These are phyloP conservation scores for Aphrocallistes beatrix DNA, from an alignment of 37 sponge, comb jelly and placozoan genomes.

Conservation along the genomic window DNA sequence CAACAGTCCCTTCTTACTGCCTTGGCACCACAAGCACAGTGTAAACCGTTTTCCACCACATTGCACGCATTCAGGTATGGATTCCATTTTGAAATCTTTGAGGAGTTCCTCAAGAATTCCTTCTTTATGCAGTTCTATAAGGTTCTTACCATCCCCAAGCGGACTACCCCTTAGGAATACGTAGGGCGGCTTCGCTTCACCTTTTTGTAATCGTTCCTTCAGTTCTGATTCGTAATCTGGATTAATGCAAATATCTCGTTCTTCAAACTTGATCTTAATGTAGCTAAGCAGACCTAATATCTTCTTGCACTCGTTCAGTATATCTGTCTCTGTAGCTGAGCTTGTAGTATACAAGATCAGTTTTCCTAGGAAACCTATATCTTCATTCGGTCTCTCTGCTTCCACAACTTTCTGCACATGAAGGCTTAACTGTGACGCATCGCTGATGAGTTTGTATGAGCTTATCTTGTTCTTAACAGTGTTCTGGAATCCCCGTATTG, in stretches of 20 bases:
- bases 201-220: slow-evolving; percentile 33
- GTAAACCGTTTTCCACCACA: slow-evolving; percentile 47
- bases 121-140: not conserved
- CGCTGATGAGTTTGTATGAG: not conserved
- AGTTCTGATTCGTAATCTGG: slow-evolving; percentile 52
- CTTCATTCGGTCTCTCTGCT: slow-evolving; percentile 31
- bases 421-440: not conserved
- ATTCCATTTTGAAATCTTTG: not conserved
- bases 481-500: slow-evolving; percentile 4
- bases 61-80: slow-evolving; percentile 23
- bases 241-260: slow-evolving; percentile 51
- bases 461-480: not conserved
- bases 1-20: slow-evolving; percentile 51
- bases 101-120: not conserved
- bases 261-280: slow-evolving; percentile 23
- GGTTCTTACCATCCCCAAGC: not conserved
- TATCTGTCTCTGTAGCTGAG: slow-evolving; percentile 27
- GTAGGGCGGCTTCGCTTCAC: not conserved
- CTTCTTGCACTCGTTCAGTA: slow-evolving; percentile 25
- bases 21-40: slow-evolving; percentile 56
- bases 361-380: slow-evolving; percentile 32
- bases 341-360: slow-evolving; percentile 58
- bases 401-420: slow-evolving; percentile 2
- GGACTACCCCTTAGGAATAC: not conserved
- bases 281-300: slow-evolving; percentile 31